Percentiles rank a stretch among this genome's conserved stretches.
phyloP scores from a whole-genome alignment of 2,797 vertebrate genomes.

The Avahi laniger region DNA sequence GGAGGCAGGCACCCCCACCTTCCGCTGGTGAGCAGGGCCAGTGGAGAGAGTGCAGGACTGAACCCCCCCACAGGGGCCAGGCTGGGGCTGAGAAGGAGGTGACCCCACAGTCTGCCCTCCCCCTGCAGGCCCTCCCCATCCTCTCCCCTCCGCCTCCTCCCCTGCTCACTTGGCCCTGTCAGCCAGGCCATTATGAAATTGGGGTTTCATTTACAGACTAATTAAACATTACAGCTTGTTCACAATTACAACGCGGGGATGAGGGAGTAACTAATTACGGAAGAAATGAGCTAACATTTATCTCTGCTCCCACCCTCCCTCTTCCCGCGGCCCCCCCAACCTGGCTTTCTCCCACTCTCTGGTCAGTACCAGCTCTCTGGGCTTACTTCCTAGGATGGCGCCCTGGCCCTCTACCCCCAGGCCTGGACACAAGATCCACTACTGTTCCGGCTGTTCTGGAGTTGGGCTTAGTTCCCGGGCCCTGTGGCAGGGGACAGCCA shows the following conservation, averaged over 20 bases:
- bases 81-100: slow-evolving; percentile 4
- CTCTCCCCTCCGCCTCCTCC: slow-evolving; percentile 73
- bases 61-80: not conserved
- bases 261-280: slow-evolving; percentile 93
- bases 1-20: not conserved
- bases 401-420: not conserved
- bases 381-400: slow-evolving; percentile 29
- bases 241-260: slow-evolving; percentile 91
- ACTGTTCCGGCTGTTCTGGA: not conserved
- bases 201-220: slow-evolving; percentile 93
- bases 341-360: slow-evolving; percentile 73
- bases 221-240: slow-evolving; percentile 96
- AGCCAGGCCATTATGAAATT: slow-evolving; percentile 89
- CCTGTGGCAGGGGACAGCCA: not conserved
- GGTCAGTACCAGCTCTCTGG: slow-evolving; percentile 63
- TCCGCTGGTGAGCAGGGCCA: not conserved
- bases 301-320: slow-evolving; percentile 83
- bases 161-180: slow-evolving; percentile 88
- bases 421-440: not conserved
- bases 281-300: slow-evolving; percentile 93
- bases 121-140: slow-evolving; percentile 4
- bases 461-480: not conserved
- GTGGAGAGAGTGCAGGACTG: not conserved
- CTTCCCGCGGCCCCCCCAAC: slow-evolving; percentile 70
- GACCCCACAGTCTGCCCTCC: not conserved